phyloP scores from a whole-genome alignment of 2,888 invertebrate genomes.

The Muscina levida region DNA sequence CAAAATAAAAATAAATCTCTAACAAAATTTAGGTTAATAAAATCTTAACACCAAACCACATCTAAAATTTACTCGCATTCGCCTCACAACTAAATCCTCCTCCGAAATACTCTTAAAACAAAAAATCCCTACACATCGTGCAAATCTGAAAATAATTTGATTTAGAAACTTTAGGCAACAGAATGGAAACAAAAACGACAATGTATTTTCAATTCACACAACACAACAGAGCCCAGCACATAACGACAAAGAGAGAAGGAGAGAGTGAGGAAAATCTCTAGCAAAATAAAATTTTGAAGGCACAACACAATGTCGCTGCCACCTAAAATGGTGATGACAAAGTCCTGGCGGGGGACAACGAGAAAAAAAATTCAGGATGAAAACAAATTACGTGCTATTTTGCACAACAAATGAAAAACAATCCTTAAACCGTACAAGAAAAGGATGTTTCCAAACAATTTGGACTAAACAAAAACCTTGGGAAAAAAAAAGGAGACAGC shows the following conservation, averaged over 20 bases:
- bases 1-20: neutral
- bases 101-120: neutral
- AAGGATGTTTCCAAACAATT: constrained; percentile 35
- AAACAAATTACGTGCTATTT: constrained; percentile 31
- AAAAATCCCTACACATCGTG: constrained; percentile 28
- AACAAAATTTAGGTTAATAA: constrained; percentile 20
- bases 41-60: neutral
- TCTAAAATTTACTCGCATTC: no score
- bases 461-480: constrained; percentile 26
- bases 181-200: constrained; percentile 20
- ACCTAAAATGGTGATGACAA: constrained; percentile 22
- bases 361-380: constrained; percentile 12
- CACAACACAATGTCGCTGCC: neutral
- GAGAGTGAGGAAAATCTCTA: neutral
- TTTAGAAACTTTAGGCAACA: constrained; percentile 63
- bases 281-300: neutral
- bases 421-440: constrained; percentile 1
- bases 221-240: constrained; percentile 19
- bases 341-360: neutral
- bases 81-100: neutral
- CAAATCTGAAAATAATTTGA: constrained; percentile 56
- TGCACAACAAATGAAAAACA: constrained; percentile 27
- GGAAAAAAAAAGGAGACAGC: no score
- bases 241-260: neutral
- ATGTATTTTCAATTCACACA: constrained; percentile 51